Conservation (phyloP, 2,113 vertebrate species). For the Caranx melampygus region DNA sequence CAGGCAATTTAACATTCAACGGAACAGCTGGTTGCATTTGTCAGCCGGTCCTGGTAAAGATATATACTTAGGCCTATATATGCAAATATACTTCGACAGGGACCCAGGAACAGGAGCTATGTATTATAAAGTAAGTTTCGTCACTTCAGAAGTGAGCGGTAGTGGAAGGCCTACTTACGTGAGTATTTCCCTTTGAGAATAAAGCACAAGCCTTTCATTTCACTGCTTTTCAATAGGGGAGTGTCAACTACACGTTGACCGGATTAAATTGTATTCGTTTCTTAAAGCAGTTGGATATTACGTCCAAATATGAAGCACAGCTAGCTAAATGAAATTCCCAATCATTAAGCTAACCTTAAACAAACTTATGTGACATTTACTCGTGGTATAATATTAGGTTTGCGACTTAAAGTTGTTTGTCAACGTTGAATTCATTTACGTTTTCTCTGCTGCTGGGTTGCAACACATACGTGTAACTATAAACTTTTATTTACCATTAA, state of each 20-base stretch:
- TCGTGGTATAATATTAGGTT: no score
- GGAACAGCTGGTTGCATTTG: background rate
- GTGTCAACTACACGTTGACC: background rate
- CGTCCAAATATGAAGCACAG: background rate
- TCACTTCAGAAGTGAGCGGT: background rate
- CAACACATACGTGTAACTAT: background rate
- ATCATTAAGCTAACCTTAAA: background rate
- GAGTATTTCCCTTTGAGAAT: background rate
- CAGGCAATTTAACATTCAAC: no score
- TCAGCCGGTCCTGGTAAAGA: background rate
- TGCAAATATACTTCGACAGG: background rate
- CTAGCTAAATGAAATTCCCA: background rate
- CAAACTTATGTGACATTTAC: no score
- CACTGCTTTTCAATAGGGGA: background rate
- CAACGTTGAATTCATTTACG: background rate
- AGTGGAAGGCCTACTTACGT: background rate
- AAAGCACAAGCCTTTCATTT: background rate
- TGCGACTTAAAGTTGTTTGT: background rate
- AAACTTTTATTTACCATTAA: background rate
- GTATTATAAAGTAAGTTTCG: background rate
- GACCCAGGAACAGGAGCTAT: background rate
- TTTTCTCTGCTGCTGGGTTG: background rate
- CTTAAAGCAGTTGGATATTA: background rate
- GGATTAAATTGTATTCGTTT: background rate
- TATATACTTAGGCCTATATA: background rate